phyloP scores from a whole-genome alignment of 2,113 vertebrate genomes.

The Balaeniceps rex region DNA sequence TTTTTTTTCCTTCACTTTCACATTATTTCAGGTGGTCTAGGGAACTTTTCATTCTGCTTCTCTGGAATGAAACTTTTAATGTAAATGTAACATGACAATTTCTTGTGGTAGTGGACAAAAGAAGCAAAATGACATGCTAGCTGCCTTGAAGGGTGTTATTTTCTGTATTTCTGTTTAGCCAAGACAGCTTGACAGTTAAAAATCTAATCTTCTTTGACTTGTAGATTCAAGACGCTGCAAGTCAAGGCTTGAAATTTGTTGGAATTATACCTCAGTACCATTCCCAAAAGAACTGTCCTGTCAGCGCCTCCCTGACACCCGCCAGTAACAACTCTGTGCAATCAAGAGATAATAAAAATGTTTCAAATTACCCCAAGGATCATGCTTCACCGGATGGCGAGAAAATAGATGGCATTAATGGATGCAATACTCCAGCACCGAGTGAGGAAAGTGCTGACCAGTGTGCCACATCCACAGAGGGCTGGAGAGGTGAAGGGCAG shows the following conservation, averaged over 20 bases:
- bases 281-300: conserved; percentile 45
- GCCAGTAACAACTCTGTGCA: conserved; percentile 73
- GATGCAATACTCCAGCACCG: not conserved
- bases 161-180: conserved; percentile 37
- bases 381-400: not conserved
- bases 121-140: not conserved
- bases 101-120: conserved; percentile 27
- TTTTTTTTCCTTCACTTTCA: not conserved
- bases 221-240: conserved; percentile 94
- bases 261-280: conserved; percentile 88
- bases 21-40: not conserved
- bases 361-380: not conserved
- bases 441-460: conserved; percentile 10
- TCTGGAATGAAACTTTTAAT: not conserved
- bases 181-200: conserved; percentile 59
- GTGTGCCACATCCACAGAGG: not conserved
- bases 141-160: conserved; percentile 32
- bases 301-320: conserved; percentile 59
- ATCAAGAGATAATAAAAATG: conserved; percentile 26
- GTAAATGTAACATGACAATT: not conserved
- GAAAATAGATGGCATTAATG: conserved; percentile 16
- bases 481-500: conserved; percentile 11
- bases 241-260: conserved; percentile 91
- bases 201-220: conserved; percentile 60
- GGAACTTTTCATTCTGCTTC: not conserved